These are phyloP conservation scores for Perca flavescens DNA, from an alignment of 2,113 vertebrate species.

Conservation along the genomic window DNA sequence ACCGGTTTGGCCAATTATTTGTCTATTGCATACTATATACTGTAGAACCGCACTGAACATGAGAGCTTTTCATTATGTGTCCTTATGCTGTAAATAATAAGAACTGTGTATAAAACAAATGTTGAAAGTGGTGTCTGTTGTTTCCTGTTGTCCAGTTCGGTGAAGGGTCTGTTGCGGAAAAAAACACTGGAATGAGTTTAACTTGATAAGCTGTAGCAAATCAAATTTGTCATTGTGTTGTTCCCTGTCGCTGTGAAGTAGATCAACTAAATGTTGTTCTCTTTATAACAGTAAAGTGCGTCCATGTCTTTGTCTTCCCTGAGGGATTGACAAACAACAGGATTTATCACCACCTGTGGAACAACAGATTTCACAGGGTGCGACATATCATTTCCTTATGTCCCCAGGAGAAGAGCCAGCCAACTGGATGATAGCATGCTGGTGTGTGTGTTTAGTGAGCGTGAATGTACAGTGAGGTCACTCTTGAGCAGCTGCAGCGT, in stretches of 20 bases:
- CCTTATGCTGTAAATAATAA: not conserved
- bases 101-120: not conserved
- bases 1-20: not conserved
- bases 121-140: not conserved
- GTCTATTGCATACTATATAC: too few species aligned
- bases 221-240: not conserved
- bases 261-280: constrained; percentile 6
- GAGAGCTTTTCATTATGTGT: not conserved
- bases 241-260: constrained; percentile 1
- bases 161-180: not conserved
- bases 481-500: constrained; percentile 55
- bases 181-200: not conserved
- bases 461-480: constrained; percentile 59
- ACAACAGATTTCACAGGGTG: constrained; percentile 14
- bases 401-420: constrained; percentile 6
- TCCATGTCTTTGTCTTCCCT: constrained; percentile 1
- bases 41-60: not conserved
- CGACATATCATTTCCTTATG: constrained; percentile 54
- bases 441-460: constrained; percentile 7
- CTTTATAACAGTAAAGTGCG: not conserved
- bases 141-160: not conserved
- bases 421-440: constrained; percentile 1
- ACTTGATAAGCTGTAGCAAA: constrained; percentile 18
- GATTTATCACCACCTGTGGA: not conserved
- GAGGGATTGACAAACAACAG: too few species aligned